phyloP scores from a whole-genome alignment of 2,888 invertebrate species.

The Nymphalis c-album region DNA sequence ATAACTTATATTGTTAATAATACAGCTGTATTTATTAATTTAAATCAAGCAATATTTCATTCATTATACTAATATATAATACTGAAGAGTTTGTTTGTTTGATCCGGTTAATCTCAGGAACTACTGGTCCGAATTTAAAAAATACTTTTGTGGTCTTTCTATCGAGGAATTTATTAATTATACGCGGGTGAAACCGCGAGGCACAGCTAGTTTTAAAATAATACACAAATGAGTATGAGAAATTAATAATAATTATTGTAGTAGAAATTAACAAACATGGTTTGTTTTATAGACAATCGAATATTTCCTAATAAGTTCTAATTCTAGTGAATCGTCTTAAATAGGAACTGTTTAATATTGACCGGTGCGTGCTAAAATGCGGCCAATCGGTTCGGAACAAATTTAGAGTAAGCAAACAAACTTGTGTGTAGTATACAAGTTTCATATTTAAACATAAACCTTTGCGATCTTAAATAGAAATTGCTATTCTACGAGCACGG shows the following conservation, averaged over 20 bases:
- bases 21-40: neutral
- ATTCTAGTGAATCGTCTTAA: constrained; percentile 42
- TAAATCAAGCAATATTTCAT: too few relatives aligned
- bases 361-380: constrained; percentile 74
- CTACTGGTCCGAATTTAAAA: too few relatives aligned
- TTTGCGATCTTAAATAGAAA: constrained; percentile 53
- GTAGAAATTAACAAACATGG: neutral
- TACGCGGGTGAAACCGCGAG: too few relatives aligned
- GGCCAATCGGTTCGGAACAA: constrained; percentile 68
- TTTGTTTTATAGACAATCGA: neutral
- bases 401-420: constrained; percentile 64
- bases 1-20: neutral
- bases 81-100: too few relatives aligned
- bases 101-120: too few relatives aligned
- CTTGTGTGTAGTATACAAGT: constrained; percentile 26
- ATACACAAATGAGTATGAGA: too few relatives aligned
- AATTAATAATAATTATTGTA: neutral
- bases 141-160: too few relatives aligned
- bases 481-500: constrained; percentile 45
- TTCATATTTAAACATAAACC: constrained; percentile 37
- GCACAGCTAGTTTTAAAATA: too few relatives aligned
- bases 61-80: too few relatives aligned
- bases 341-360: constrained; percentile 65
- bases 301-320: neutral
- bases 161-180: too few relatives aligned